Evolutionary conservation across 2,113 vertebrate species (phyloP), one percentile per base, ranked within the genome.

Genomic region (Turdus rufiventris): DNA sequence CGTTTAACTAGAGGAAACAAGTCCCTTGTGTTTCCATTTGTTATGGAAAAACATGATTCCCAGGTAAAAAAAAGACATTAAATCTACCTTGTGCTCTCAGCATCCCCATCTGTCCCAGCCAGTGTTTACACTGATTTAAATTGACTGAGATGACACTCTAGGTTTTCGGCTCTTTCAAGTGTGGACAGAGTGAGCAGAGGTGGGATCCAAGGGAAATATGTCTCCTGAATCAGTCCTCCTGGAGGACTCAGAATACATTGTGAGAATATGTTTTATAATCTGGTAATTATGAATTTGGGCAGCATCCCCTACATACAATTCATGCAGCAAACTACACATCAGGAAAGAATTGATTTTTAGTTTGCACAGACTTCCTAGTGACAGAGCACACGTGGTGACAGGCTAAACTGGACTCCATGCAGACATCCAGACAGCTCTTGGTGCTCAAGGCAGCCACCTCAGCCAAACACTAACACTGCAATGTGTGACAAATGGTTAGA

Each of bases 11-110:
- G 34, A 66, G 45, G 67, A 88, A 92, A 74, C 14, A 73, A 31
- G 45, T 36, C 23, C 54, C 19, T 85, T 34, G 19, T 7, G 3
- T 70, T 86, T 70, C 45, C 12, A 26, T 80, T 80, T 91, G 33
- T 57, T 70, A 58, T 3, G 9, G 45, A 53, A 88, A 85, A 78
- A 57, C 0, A 0, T 53, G 26, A 83, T 90, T 88, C 50, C 72
- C 31, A 65, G 0, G 0, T 50, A 5, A 60, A 90, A 76, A 68
- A 58, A 12, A 2, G 0, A 68, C 79, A 63, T 31, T 2, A 67
- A 81, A 85, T 67, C 53, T 77, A 47, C 73, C 42, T 63, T 43
- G n/a, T 48, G 51, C n/a, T 74, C 29, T 81, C 91, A 75, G 54
- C 51, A 57, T 28, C 10, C 20, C 53, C n/a, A 29, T 13, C 61